Percentiles rank a stretch among this genome's conserved stretches.
phyloP scores from a whole-genome alignment of 2,113 vertebrate genomes.

The Cavia porcellus region DNA sequence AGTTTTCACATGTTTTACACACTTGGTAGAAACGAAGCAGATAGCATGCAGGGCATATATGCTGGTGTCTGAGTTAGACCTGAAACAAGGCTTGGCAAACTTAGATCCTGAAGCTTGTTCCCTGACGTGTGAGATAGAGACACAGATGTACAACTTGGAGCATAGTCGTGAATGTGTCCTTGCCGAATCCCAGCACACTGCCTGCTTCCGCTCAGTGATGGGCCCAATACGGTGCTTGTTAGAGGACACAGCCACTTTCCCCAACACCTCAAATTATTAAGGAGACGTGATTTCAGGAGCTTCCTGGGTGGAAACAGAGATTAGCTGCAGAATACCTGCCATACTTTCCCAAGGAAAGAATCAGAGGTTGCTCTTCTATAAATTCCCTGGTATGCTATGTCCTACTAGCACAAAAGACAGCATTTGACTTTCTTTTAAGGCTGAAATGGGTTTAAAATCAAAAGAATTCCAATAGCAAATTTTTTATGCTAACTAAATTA shows the following conservation, averaged over 20 bases:
- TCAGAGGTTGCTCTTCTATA: not conserved
- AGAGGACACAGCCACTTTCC: not conserved
- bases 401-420: not conserved
- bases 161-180: not conserved
- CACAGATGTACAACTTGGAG: not conserved
- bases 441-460: constrained; percentile 41
- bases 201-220: not conserved
- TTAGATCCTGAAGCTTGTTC: not conserved
- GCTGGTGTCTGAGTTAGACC: not conserved
- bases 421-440: constrained; percentile 18
- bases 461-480: constrained; percentile 42
- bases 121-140: not conserved
- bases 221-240: not conserved
- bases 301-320: not conserved
- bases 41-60: not conserved
- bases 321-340: not conserved
- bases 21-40: not conserved
- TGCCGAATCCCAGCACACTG: not conserved
- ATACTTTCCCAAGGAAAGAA: not conserved
- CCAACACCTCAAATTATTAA: not conserved
- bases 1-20: not conserved
- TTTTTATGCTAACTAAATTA: constrained; percentile 54
- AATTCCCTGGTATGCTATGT: not conserved
- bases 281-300: not conserved
- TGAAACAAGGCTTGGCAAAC: not conserved